phyloP scores from a whole-genome alignment of 2,113 vertebrate species.

The Lepus timidus region DNA sequence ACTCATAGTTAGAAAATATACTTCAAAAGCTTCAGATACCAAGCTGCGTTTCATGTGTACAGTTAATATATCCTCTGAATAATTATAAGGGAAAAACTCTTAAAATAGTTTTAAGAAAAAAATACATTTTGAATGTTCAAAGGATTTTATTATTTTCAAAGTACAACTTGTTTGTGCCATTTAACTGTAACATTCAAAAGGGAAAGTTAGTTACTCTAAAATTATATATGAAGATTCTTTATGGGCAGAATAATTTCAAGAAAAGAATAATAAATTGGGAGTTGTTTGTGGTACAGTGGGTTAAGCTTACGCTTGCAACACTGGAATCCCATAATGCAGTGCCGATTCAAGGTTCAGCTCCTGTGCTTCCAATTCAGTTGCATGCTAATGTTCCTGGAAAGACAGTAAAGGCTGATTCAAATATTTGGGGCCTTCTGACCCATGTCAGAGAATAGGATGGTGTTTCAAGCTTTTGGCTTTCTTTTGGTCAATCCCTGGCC shows the following conservation, averaged over 20 bases:
- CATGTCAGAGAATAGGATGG: too few relatives aligned
- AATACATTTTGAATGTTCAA: not conserved
- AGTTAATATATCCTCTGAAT: slow-evolving; percentile 3
- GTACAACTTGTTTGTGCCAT: not conserved
- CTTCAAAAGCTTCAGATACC: slow-evolving; percentile 36
- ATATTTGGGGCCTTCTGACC: too few relatives aligned
- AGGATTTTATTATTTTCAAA: slow-evolving; percentile 5
- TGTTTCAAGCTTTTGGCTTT: too few relatives aligned
- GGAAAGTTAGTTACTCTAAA: not conserved
- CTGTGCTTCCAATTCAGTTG: too few relatives aligned
- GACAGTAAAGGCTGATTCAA: too few relatives aligned
- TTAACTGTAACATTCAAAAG: not conserved
- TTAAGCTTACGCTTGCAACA: too few relatives aligned
- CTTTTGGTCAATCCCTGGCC: too few relatives aligned
- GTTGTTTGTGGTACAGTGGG: too few relatives aligned
- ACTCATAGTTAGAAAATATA: slow-evolving; percentile 10
- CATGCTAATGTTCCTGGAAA: too few relatives aligned
- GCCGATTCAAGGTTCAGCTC: too few relatives aligned
- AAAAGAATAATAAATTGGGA: not conserved
- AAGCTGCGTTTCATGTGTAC: not conserved
- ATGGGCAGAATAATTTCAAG: not conserved
- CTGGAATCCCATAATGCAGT: too few relatives aligned
- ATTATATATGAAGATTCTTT: not conserved
- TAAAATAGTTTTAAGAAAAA: not conserved
- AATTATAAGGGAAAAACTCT: not conserved